Evolutionary conservation across 2,888 invertebrate species (phyloP).

Genomic region (Stenchaetothrips biformis): DNA sequence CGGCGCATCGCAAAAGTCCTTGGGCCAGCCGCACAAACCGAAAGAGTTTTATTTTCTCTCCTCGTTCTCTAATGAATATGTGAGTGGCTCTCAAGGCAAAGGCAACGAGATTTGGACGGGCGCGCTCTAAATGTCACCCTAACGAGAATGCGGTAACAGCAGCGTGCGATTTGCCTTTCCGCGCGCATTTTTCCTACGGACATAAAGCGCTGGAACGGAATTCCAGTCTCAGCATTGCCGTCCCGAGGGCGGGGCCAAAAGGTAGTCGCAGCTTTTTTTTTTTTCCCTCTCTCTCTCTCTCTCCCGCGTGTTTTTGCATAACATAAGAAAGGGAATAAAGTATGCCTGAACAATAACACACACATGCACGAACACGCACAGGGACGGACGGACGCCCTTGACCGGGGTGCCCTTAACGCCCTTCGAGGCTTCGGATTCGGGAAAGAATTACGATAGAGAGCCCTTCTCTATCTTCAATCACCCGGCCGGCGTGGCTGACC

Average conservation of each 20-base stretch:
- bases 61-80: constrained; percentile 5
- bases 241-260: too few relatives aligned
- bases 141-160: too few relatives aligned
- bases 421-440: not conserved
- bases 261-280: not conserved
- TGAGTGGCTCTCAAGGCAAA: not conserved
- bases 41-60: constrained; percentile 1
- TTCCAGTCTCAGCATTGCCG: too few relatives aligned
- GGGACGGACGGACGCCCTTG: not conserved
- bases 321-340: not conserved
- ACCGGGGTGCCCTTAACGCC: not conserved
- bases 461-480: constrained; percentile 17
- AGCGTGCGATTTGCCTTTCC: too few relatives aligned
- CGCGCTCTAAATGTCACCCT: too few relatives aligned
- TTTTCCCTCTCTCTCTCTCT: not conserved
- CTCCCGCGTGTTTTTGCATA: not conserved
- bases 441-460: constrained; percentile 23
- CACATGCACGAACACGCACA: not conserved
- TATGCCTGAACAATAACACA: not conserved
- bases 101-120: too few relatives aligned
- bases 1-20: not conserved
- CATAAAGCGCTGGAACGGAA: too few relatives aligned
- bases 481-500: not conserved
- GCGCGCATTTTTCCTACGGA: too few relatives aligned
- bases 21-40: not conserved